These are phyloP conservation scores for Thera britannica DNA, from an alignment of 2,888 invertebrate genomes.

Conservation along the genomic window DNA sequence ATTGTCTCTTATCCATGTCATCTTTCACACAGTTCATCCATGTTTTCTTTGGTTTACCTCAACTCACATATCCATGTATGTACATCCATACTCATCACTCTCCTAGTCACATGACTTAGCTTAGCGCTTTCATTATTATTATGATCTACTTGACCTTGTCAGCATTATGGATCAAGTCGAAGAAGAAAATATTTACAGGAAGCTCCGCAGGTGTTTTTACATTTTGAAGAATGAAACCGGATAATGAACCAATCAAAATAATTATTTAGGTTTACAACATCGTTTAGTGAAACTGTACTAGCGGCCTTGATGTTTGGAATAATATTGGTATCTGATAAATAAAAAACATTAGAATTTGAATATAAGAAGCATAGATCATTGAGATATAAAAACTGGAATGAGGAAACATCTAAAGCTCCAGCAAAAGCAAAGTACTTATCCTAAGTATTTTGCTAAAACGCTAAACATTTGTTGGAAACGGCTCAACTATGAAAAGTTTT, in stretches of 20 bases:
- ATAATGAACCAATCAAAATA: neutral
- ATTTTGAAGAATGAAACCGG: neutral
- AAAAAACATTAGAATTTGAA: too few relatives aligned
- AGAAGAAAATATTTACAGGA: neutral
- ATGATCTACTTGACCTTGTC: neutral
- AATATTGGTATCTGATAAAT: neutral
- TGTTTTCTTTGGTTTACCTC: too few relatives aligned
- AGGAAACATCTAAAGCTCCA: constrained; percentile 6
- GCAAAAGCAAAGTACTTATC: neutral
- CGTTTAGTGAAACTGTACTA: too few relatives aligned
- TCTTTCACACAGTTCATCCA: too few relatives aligned
- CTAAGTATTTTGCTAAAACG: constrained; percentile 11
- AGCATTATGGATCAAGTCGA: neutral
- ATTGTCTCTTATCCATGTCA: too few relatives aligned
- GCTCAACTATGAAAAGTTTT: constrained; percentile 44
- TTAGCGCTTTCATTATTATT: too few relatives aligned
- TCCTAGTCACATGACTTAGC: too few relatives aligned
- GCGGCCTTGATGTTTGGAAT: neutral
- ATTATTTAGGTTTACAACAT: too few relatives aligned
- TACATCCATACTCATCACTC: too few relatives aligned
- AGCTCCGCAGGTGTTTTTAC: neutral
- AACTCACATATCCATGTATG: too few relatives aligned
- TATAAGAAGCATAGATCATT: too few relatives aligned
- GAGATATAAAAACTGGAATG: constrained; percentile 5
- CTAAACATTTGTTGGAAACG: constrained; percentile 40